These are phyloP conservation scores for Spheniscus mendiculus DNA, from an alignment of 2,113 vertebrate genomes.

Conservation along the genomic window DNA sequence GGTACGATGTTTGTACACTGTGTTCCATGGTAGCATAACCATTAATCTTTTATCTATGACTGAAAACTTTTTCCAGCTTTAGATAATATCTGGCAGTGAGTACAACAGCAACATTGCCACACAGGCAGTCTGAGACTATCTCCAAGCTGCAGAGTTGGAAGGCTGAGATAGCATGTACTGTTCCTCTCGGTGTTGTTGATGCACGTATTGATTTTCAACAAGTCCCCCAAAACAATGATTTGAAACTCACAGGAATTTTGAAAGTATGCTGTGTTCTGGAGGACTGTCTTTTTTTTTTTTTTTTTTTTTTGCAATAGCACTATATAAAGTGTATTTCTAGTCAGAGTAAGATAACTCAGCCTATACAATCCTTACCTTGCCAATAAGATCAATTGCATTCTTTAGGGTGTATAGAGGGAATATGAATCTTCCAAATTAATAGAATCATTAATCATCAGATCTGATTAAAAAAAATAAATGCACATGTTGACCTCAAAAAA, in stretches of 20 bases:
- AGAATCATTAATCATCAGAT: not conserved
- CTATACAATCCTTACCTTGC: not conserved
- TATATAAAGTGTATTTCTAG: not conserved
- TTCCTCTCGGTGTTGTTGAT: not conserved
- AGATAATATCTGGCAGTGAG: conserved; percentile 40
- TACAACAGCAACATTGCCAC: not conserved
- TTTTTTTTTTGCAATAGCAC: not conserved
- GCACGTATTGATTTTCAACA: conserved; percentile 1
- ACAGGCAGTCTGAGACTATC: conserved; percentile 3
- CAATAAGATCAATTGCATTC: not conserved
- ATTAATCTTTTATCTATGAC: conserved; percentile 42
- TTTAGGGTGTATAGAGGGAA: not conserved
- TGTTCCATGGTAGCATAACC: not conserved
- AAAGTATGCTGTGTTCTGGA: not conserved
- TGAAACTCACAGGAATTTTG: not conserved
- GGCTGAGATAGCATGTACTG: not conserved
- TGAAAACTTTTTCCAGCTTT: conserved; percentile 39
- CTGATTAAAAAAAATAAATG: not conserved
- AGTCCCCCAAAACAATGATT: not conserved
- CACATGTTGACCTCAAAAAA: not conserved
- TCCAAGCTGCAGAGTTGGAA: not conserved
- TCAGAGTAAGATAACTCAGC: not conserved
- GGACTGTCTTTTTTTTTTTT: not conserved
- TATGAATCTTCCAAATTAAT: not conserved
- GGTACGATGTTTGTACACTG: not conserved